Percentiles rank a stretch among this genome's conserved stretches.
These are phyloP conservation scores for human DNA, from an alignment of 2,113 vertebrate genomes.

Conservation along the genomic window DNA sequence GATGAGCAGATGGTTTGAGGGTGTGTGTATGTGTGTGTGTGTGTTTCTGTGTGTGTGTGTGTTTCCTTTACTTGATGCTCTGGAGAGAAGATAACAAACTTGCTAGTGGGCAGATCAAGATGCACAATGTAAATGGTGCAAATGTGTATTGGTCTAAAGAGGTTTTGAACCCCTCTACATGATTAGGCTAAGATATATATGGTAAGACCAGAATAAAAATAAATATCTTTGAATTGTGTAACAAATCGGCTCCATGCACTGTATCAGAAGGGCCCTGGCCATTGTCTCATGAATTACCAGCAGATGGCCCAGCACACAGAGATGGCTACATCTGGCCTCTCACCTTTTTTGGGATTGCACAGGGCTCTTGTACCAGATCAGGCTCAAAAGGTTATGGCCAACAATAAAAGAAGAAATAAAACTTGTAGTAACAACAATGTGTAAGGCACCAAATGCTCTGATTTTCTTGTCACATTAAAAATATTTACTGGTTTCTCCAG, in stretches of 20 bases:
- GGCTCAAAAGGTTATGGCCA: constrained; percentile 22
- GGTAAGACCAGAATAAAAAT: not conserved
- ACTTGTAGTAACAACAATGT: constrained; percentile 14
- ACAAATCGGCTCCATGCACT: not conserved
- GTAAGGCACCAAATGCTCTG: constrained; percentile 37
- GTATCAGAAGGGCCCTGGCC: not conserved
- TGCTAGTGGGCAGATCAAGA: not conserved
- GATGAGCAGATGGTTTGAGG: constrained; percentile 33
- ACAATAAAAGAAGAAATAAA: constrained; percentile 37
- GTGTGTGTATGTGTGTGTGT: not conserved
- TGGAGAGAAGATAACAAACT: constrained; percentile 45
- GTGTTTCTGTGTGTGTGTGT: not conserved
- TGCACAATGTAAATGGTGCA: not conserved
- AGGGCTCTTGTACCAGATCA: not conserved
- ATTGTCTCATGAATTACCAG: not conserved
- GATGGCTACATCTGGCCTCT: not conserved
- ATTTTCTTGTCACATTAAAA: constrained; percentile 72
- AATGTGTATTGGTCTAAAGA: not conserved
- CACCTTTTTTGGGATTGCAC: not conserved
- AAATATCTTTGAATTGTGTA: not conserved
- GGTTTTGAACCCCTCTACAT: not conserved
- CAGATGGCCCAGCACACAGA: not conserved
- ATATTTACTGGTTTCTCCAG: constrained; percentile 60
- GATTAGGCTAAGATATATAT: not conserved
- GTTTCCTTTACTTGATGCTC: constrained; percentile 38